These are phyloP conservation scores for Nesoenas mayeri DNA, from an alignment of 2,113 vertebrate species.

Conservation along the genomic window DNA sequence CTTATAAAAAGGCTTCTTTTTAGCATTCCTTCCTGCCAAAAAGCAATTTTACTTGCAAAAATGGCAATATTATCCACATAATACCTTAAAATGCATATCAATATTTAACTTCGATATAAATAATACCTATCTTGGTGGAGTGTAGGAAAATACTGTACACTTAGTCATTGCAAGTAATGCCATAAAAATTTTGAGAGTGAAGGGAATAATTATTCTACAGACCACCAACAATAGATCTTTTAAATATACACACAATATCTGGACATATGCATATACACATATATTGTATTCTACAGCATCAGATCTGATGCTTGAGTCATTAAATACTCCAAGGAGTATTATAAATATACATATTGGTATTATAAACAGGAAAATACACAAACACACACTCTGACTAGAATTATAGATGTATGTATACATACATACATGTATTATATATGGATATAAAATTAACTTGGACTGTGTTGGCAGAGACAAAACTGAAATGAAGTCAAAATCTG, in stretches of 20 bases:
- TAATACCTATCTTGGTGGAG: constrained; percentile 76
- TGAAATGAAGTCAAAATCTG: constrained; percentile 39
- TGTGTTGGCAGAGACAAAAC: constrained; percentile 56
- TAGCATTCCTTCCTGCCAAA: constrained; percentile 61
- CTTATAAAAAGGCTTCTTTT: constrained; percentile 29
- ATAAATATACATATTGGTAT: constrained; percentile 75
- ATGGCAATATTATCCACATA: constrained; percentile 37
- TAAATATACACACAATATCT: constrained; percentile 76
- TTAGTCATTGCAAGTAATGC: constrained; percentile 75
- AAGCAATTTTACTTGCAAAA: constrained; percentile 51
- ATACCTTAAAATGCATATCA: constrained; percentile 61
- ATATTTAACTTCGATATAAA: constrained; percentile 71
- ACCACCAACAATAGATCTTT: constrained; percentile 73
- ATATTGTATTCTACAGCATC: constrained; percentile 78
- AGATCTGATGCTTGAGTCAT: constrained; percentile 76
- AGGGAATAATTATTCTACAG: constrained; percentile 70
- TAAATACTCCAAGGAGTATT: constrained; percentile 72
- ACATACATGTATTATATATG: constrained; percentile 17
- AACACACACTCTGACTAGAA: constrained; percentile 57
- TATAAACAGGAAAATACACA: constrained; percentile 71
- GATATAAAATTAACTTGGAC: constrained; percentile 34
- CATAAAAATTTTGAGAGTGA: constrained; percentile 61
- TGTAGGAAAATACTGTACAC: constrained; percentile 81
- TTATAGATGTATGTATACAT: constrained; percentile 51
- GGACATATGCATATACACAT: constrained; percentile 75